These are phyloP conservation scores for Dynastes tityus DNA, from an alignment of 2,888 invertebrate genomes.

Conservation along the genomic window DNA sequence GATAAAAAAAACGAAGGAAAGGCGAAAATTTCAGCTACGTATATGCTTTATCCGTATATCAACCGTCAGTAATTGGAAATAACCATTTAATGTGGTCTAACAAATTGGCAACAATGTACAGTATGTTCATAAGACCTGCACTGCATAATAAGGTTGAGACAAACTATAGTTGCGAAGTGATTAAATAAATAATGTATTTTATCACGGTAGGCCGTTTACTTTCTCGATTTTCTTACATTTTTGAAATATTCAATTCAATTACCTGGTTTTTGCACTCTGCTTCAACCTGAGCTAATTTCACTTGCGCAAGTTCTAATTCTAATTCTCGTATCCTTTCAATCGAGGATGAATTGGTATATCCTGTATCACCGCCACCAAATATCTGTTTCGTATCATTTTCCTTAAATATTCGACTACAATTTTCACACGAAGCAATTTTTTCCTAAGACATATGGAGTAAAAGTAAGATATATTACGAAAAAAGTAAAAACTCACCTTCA, in stretches of 20 bases:
- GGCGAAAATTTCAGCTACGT: too few species aligned
- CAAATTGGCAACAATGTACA: too few species aligned
- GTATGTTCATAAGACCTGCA: too few species aligned
- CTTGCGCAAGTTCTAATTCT: conserved; percentile 96
- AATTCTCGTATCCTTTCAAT: conserved; percentile 87
- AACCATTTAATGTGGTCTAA: too few species aligned
- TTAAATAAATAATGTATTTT: too few species aligned
- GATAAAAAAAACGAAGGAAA: too few species aligned
- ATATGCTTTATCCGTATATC: too few species aligned
- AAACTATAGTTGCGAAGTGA: too few species aligned
- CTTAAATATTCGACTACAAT: conserved; percentile 67
- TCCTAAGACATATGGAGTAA: conserved; percentile 67
- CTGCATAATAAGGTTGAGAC: too few species aligned
- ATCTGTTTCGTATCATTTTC: conserved; percentile 58
- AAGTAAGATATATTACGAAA: not conserved
- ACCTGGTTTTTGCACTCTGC: conserved; percentile 96
- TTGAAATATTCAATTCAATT: not conserved
- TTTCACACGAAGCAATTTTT: conserved; percentile 74
- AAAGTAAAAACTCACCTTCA: conserved; percentile 74
- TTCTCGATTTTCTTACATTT: too few species aligned
- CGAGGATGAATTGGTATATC: conserved; percentile 70
- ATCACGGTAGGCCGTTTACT: too few species aligned
- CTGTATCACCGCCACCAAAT: conserved; percentile 54
- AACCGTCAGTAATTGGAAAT: too few species aligned
- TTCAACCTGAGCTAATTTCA: conserved; percentile 97